Percentiles rank a stretch among this genome's conserved stretches.
Evolutionary conservation across 2,797 vertebrate species (phyloP).

Genomic region (Phyllotis vaccarum): DNA sequence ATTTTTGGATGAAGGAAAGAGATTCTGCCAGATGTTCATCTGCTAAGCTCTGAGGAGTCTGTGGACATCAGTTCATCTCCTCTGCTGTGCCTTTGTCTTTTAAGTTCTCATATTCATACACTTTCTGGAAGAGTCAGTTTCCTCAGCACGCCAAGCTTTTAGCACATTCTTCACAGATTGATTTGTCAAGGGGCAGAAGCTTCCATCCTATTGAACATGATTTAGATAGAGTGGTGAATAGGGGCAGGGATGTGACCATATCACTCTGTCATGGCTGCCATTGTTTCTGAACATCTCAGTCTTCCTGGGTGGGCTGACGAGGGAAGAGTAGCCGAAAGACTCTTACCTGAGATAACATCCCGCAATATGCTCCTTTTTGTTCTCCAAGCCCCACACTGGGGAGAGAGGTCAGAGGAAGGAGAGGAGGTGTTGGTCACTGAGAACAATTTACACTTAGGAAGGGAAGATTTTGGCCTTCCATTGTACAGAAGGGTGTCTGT

Average conservation of each 20-base stretch:
- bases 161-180: not conserved
- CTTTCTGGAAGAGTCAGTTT: not conserved
- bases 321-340: not conserved
- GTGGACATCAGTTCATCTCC: not conserved
- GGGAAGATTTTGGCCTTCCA: not conserved
- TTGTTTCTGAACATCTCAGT: not conserved
- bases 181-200: not conserved
- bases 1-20: not conserved
- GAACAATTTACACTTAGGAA: not conserved
- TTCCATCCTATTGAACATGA: constrained; percentile 7
- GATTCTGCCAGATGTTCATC: not conserved
- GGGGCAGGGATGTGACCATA: not conserved
- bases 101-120: not conserved
- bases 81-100: not conserved
- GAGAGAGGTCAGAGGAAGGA: not conserved
- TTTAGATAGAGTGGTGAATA: not conserved
- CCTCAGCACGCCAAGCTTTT: not conserved
- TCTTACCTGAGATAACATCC: not conserved
- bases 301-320: not conserved
- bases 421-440: not conserved
- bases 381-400: not conserved
- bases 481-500: not conserved
- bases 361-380: not conserved
- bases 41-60: not conserved
- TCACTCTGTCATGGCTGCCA: not conserved